These are phyloP conservation scores for Protonibea diacanthus DNA, from an alignment of 2,797 vertebrate genomes.

Conservation along the genomic window DNA sequence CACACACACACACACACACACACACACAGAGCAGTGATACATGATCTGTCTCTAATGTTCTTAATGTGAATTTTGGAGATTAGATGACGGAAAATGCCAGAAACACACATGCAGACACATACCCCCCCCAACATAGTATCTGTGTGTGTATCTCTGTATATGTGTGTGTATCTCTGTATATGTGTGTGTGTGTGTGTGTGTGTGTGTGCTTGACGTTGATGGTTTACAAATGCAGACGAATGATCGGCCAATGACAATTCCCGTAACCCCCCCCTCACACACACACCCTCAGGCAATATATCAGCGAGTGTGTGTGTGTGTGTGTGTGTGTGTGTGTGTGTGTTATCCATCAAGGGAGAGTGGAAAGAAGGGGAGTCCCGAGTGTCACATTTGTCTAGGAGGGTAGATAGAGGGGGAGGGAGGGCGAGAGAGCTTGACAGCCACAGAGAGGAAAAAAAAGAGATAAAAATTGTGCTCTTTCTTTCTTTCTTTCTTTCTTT, in stretches of 20 bases:
- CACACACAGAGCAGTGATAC: conserved; percentile 68
- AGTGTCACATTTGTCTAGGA: conserved; percentile 78
- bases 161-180: conserved; percentile 28
- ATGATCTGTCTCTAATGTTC: conserved; percentile 80
- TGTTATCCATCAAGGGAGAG: conserved; percentile 75
- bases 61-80: conserved; percentile 77
- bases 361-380: conserved; percentile 73
- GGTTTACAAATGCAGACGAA: conserved; percentile 83
- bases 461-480: conserved; percentile 27
- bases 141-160: conserved; percentile 40
- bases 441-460: conserved; percentile 22
- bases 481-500: background rate
- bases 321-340: conserved; percentile 32
- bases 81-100: conserved; percentile 70
- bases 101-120: conserved; percentile 38
- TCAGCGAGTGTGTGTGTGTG: conserved; percentile 49
- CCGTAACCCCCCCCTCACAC: conserved; percentile 70
- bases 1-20: conserved; percentile 22
- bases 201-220: conserved; percentile 73
- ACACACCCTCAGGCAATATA: conserved; percentile 62
- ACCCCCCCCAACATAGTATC: conserved; percentile 7
- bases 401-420: conserved; percentile 27
- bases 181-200: conserved; percentile 21
- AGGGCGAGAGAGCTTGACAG: conserved; percentile 13
- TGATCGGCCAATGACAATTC: conserved; percentile 79